Evolutionary conservation across 2,888 invertebrate genomes (phyloP), one percentile per base, ranked within the genome.

Genomic region (Tetrapedia diversipes): DNA sequence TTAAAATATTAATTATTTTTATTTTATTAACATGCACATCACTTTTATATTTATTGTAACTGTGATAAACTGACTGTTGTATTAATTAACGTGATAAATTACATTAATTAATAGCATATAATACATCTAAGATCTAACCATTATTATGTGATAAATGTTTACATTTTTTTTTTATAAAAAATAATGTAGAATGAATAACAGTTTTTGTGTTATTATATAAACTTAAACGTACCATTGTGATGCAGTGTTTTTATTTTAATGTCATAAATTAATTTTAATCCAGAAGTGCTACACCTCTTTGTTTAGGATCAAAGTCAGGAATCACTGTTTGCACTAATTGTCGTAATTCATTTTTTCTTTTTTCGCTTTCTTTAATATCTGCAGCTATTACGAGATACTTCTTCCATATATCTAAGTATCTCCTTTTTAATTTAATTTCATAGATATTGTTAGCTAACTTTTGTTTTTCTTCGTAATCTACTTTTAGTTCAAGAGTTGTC

Each of bases 401-500:
- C 56, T 74, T 86, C 90, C 90, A 91, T 49, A 54, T 76, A 6
- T 45, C 39, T n/a, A 91, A 87, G 64, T 84, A 87, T n/a, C 47
- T 83, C 8, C 8, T 39, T 66, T 86, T 85, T n/a, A 90, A 60
- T 54, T 72, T 79, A 22, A 64, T 80, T n/a, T 85, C 78, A 19
- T 80, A 81, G 77, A 87, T 82, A 27, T 65, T 65, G 0, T 22
- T 34, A 1, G 89, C 89, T 37, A 83, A 68, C 41, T 73, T 69
- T 37, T 82, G 81, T n/a, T 86, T 88, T 34, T 86, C 73, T 14
- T 82, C 37, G 3, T 66, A 39, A 16, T 77, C 41, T 56, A 92
- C 89, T 83, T 92, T 93, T 43, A 93, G 86, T 29, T 93, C 86
- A 7, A 91, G 88, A 0, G 93, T 90, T 24, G 92, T 92, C 53